phyloP scores from a whole-genome alignment of 2,888 invertebrate genomes.

The Chrysopilus asiliformis region DNA sequence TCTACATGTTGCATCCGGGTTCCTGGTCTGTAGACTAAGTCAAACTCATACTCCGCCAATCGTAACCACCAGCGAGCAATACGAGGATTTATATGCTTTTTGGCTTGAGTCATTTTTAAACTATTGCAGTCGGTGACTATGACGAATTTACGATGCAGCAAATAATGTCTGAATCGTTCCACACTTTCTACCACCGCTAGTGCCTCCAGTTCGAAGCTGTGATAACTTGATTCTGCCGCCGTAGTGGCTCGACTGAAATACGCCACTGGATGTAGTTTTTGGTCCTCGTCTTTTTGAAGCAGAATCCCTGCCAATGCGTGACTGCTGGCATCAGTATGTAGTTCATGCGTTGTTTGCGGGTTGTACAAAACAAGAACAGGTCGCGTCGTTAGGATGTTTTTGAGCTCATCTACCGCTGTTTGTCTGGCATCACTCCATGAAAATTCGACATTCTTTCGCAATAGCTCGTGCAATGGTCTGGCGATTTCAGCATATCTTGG shows the following conservation, averaged over 20 bases:
- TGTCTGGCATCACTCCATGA: neutral
- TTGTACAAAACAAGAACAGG: no score
- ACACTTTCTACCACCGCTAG: neutral
- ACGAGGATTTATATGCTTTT: neutral
- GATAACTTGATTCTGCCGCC: slow-evolving; percentile 14
- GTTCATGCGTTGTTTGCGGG: slow-evolving; percentile 2
- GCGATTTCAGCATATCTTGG: slow-evolving; percentile 14
- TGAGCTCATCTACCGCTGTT: slow-evolving; percentile 1
- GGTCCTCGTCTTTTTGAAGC: slow-evolving; percentile 1
- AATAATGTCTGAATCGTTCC: neutral
- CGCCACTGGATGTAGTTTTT: neutral
- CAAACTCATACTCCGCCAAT: slow-evolving; percentile 4
- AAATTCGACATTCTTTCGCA: slow-evolving; percentile 9
- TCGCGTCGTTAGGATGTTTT: no score
- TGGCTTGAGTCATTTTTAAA: neutral
- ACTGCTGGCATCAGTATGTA: slow-evolving; percentile 7
- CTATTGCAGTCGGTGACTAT: neutral
- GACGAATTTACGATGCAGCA: neutral
- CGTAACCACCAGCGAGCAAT: slow-evolving; percentile 6
- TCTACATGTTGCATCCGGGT: slow-evolving; percentile 2
- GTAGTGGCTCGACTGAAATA: slow-evolving; percentile 13
- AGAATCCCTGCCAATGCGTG: slow-evolving; percentile 6
- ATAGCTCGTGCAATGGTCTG: slow-evolving; percentile 14
- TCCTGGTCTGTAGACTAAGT: neutral
- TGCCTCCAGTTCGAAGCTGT: slow-evolving; percentile 18